Conservation (phyloP, 2,797 vertebrate species). For the Mionectes olivaceus region DNA sequence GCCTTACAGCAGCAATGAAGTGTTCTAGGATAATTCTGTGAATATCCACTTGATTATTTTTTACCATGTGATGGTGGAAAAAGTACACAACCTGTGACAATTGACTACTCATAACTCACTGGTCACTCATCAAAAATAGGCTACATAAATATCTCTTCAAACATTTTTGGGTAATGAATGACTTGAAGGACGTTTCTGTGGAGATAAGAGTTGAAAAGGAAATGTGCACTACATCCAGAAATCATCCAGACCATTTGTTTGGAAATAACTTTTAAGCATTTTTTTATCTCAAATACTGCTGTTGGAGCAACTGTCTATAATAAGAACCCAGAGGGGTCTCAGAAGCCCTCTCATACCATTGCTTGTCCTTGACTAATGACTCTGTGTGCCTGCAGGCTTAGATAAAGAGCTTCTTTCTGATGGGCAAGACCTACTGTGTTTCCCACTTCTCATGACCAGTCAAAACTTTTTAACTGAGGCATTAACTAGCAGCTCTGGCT, state of each 20-base stretch:
- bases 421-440: not conserved
- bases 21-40: not conserved
- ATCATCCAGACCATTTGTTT: not conserved
- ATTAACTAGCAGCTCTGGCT: not conserved
- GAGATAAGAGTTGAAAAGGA: not conserved
- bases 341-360: not conserved
- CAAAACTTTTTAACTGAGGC: not conserved
- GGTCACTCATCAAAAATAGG: not conserved
- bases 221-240: not conserved
- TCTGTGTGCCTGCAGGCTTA: not conserved
- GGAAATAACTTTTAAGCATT: not conserved
- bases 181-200: not conserved
- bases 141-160: not conserved
- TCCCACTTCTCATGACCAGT: not conserved
- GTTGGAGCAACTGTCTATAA: not conserved
- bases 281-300: not conserved
- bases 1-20: not conserved
- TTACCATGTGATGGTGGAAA: not conserved
- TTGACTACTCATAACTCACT: not conserved
- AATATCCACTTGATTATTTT: not conserved
- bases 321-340: not conserved
- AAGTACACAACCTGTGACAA: not conserved
- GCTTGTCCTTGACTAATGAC: not conserved
- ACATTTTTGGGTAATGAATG: not conserved
- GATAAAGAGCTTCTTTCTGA: not conserved